phyloP scores from a whole-genome alignment of 35 echinoderm and acorn worm species.

The Apostichopus parvimensis region DNA sequence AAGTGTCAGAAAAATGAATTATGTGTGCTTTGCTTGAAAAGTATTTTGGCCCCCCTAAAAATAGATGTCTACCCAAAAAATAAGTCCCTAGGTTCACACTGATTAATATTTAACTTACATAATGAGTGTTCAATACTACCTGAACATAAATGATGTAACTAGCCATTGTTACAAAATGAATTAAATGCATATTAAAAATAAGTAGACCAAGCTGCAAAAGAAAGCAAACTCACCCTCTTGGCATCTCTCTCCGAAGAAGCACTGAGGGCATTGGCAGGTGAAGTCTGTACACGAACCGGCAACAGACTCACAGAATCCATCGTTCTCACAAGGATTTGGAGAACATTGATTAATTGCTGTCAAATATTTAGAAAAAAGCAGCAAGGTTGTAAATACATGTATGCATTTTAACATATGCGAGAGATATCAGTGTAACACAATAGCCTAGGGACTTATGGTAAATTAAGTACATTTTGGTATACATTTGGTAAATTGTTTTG shows the following conservation, averaged over 20 bases:
- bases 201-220: neutral
- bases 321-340: slow-evolving; percentile 83
- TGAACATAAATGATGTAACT: neutral
- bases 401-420: too few relatives aligned
- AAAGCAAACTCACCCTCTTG: slow-evolving; percentile 62
- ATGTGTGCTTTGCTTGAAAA: too few relatives aligned
- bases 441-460: too few relatives aligned
- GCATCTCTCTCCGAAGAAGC: slow-evolving; percentile 67
- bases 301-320: slow-evolving; percentile 61
- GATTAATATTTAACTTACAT: too few relatives aligned
- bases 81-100: too few relatives aligned
- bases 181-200: neutral
- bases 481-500: too few relatives aligned
- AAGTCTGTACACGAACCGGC: slow-evolving; percentile 65
- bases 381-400: neutral
- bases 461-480: too few relatives aligned
- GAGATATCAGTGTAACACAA: too few relatives aligned
- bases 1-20: too few relatives aligned
- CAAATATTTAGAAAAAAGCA: neutral
- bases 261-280: slow-evolving; percentile 74
- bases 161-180: neutral
- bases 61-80: too few relatives aligned
- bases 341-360: slow-evolving; percentile 73
- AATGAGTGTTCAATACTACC: too few relatives aligned
- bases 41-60: too few relatives aligned